These are phyloP conservation scores for Noctuana brunneofusca DNA, from an alignment of 2,888 invertebrate species.

Conservation along the genomic window DNA sequence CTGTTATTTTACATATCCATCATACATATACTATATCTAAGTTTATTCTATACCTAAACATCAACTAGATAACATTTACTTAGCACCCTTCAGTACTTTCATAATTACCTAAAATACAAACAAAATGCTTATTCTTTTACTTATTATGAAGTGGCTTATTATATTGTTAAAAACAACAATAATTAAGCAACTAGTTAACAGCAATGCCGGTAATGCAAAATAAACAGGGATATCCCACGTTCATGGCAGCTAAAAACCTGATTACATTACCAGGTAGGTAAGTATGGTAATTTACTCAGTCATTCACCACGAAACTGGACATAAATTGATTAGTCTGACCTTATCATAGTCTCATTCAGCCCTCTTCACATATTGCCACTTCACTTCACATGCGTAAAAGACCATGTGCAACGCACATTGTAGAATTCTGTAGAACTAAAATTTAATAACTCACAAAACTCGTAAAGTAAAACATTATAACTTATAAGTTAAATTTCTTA, in stretches of 20 bases:
- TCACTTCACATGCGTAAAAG: conserved; percentile 4
- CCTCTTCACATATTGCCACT: conserved; percentile 4
- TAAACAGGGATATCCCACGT: conserved; percentile 4
- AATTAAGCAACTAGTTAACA: not conserved
- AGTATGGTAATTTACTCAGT: conserved; percentile 19
- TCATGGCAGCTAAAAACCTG: not conserved
- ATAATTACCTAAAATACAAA: not conserved
- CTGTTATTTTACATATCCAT: too few species aligned
- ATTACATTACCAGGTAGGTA: conserved; percentile 28
- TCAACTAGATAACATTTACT: too few species aligned
- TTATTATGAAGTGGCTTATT: too few species aligned
- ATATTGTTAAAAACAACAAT: too few species aligned
- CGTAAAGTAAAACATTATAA: not conserved
- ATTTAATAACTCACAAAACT: not conserved
- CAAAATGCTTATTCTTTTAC: not conserved
- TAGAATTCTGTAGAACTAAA: not conserved
- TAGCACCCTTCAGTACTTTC: too few species aligned
- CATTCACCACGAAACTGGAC: conserved; percentile 18
- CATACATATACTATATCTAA: too few species aligned
- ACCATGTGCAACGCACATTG: conserved; percentile 7
- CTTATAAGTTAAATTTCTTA: not conserved
- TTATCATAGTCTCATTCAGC: conserved; percentile 36
- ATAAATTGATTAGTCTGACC: conserved; percentile 39
- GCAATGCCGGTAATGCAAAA: not conserved
- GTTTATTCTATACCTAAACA: too few species aligned